These are phyloP conservation scores for Lepidochrysops patricia DNA, from an alignment of 2,888 invertebrate species.

Conservation along the genomic window DNA sequence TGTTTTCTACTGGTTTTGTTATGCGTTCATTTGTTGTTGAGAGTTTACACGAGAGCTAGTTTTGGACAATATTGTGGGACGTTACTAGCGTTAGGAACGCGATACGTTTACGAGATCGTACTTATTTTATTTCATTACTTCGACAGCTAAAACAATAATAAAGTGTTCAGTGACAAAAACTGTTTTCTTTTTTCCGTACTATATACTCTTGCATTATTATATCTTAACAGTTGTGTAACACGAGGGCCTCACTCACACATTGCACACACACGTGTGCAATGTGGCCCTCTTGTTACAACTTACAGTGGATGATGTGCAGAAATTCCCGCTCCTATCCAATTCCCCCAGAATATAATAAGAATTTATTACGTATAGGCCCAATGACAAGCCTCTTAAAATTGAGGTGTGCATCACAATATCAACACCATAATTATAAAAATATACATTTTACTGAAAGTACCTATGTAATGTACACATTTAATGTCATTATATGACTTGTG, in stretches of 20 bases:
- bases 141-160: conserved; percentile 22
- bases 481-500: neutral
- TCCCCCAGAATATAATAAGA: neutral
- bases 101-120: conserved; percentile 21
- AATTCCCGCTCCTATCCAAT: neutral
- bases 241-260: too few relatives aligned
- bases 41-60: conserved; percentile 23
- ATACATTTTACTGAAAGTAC: neutral
- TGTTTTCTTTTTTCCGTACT: conserved; percentile 14
- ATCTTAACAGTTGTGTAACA: neutral
- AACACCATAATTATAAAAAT: neutral
- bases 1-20: conserved; percentile 26
- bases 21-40: conserved; percentile 23
- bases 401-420: neutral
- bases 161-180: conserved; percentile 24
- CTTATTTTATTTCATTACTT: conserved; percentile 23
- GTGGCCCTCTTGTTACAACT: neutral
- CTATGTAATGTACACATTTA: neutral
- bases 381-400: neutral
- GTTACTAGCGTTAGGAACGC: conserved; percentile 27
- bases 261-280: neutral
- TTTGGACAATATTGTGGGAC: conserved; percentile 27
- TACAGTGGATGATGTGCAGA: neutral
- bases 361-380: neutral
- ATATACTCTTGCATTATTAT: neutral